Evolutionary conservation across 2,888 invertebrate species (phyloP).

Genomic region (Brachyptera risi): DNA sequence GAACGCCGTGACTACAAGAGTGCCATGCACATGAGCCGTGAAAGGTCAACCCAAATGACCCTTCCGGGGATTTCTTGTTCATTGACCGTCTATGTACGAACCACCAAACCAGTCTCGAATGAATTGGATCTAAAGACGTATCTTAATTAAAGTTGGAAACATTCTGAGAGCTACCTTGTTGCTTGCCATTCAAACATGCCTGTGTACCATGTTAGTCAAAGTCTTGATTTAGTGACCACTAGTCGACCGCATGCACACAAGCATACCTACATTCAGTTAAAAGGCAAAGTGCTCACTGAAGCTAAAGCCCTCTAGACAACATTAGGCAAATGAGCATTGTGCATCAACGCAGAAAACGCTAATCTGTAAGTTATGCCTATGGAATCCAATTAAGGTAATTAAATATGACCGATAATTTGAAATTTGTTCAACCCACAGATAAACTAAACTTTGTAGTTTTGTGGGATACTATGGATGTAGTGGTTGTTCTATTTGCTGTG

Average conservation of each 20-base stretch:
- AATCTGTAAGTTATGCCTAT: no score
- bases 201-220: background rate
- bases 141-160: constrained; percentile 15
- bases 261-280: background rate
- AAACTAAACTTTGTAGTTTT: no score
- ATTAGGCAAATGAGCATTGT: constrained; percentile 17
- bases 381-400: no score
- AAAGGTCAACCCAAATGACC: constrained; percentile 19
- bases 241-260: background rate
- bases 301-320: background rate
- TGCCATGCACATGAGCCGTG: constrained; percentile 11
- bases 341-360: no score
- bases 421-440: no score
- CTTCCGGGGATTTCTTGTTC: constrained; percentile 7
- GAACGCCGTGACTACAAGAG: no score
- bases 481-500: no score
- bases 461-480: no score
- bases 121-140: background rate
- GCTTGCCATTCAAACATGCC: constrained; percentile 2
- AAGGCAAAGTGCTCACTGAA: constrained; percentile 14
- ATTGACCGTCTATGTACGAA: background rate
- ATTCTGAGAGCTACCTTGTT: constrained; percentile 7
- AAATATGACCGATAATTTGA: no score
- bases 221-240: constrained; percentile 16
- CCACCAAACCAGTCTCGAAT: constrained; percentile 1